These are phyloP conservation scores for Parauchenoglanis punctatus DNA, from an alignment of 2,797 vertebrate species.

Conservation along the genomic window DNA sequence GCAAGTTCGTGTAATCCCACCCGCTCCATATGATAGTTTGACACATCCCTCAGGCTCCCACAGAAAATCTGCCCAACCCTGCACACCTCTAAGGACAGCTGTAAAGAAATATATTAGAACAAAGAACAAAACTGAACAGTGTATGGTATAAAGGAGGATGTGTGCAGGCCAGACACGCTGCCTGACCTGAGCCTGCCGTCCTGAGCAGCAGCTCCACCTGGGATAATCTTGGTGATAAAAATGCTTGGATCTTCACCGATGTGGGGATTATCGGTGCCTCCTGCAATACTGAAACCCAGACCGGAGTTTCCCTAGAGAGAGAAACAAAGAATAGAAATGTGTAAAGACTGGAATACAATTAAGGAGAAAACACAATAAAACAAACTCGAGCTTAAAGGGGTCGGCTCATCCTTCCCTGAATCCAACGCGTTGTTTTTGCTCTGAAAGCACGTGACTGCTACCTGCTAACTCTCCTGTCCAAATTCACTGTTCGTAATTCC, in stretches of 20 bases:
- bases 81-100: not conserved
- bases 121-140: not conserved
- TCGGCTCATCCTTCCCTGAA: too few relatives aligned
- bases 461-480: too few relatives aligned
- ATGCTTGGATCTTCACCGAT: conserved; percentile 96
- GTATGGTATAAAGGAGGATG: not conserved
- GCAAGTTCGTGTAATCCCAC: not conserved
- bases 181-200: conserved; percentile 91
- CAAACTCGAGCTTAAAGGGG: not conserved
- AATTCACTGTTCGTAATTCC: too few relatives aligned
- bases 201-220: conserved; percentile 93
- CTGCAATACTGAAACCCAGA: conserved; percentile 96
- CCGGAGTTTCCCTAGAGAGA: conserved; percentile 89
- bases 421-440: too few relatives aligned
- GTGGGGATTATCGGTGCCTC: conserved; percentile 96
- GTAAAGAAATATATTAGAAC: not conserved
- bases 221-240: conserved; percentile 98
- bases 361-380: not conserved
- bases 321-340: conserved; percentile 27
- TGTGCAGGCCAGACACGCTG: conserved; percentile 12
- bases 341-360: not conserved
- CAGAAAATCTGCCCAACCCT: not conserved
- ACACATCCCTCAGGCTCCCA: not conserved
- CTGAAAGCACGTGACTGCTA: too few relatives aligned
- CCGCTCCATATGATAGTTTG: not conserved